Percentiles rank a stretch among this genome's conserved stretches.
Conservation (phyloP, 2,888 invertebrate genomes). For the Thysanoteuthis rhombus region DNA sequence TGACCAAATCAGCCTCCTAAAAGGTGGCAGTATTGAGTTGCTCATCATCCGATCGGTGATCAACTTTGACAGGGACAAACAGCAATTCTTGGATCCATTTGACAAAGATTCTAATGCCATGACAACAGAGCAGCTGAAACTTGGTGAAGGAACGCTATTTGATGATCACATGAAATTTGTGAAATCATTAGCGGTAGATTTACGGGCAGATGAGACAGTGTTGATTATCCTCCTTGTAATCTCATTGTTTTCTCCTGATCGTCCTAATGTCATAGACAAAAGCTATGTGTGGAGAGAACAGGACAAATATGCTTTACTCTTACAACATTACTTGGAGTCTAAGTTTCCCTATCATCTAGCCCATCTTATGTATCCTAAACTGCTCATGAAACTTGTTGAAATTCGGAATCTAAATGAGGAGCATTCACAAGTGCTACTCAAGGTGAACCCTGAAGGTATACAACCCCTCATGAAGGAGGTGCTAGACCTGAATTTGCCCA, state of each 20-base stretch:
- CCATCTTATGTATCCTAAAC: constrained; percentile 63
- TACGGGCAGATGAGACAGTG: constrained; percentile 86
- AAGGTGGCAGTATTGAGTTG: constrained; percentile 96
- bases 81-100: constrained; percentile 81
- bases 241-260: constrained; percentile 86
- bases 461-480: constrained; percentile 95
- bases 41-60: constrained; percentile 93
- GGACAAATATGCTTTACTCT: constrained; percentile 65
- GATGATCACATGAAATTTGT: constrained; percentile 68
- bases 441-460: constrained; percentile 90
- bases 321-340: constrained; percentile 65
- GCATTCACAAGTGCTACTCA: constrained; percentile 89
- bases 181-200: constrained; percentile 79
- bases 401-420: constrained; percentile 90
- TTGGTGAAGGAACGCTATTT: constrained; percentile 75
- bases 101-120: constrained; percentile 75
- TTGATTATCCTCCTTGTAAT: constrained; percentile 93
- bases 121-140: constrained; percentile 88
- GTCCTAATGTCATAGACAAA: constrained; percentile 75
- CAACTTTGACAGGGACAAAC: constrained; percentile 89
- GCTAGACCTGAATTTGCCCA: constrained; percentile 78
- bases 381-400: constrained; percentile 91
- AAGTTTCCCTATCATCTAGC: constrained; percentile 58
- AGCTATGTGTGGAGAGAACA: constrained; percentile 63
- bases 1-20: constrained; percentile 89